A percentile compares a stretch with the other conserved stretches of the same genome.
Evolutionary conservation across 2,888 invertebrate genomes (phyloP).

Genomic region (Prenolepis imparis): DNA sequence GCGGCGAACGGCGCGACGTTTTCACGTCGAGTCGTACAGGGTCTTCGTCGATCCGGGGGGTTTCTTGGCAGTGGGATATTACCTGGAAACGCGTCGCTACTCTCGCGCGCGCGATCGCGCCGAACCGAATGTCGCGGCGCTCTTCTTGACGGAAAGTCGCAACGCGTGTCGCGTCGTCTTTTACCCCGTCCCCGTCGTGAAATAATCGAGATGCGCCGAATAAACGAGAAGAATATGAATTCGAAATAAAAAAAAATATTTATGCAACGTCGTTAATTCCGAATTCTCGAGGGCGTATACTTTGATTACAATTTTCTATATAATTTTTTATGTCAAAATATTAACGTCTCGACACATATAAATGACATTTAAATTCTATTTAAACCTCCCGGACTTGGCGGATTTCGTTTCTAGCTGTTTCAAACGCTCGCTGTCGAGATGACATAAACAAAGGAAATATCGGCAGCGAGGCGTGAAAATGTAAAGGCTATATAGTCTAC

Average conservation of each 20-base stretch:
- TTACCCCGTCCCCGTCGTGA: background rate
- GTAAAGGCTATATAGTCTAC: background rate
- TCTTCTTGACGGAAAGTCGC: constrained; percentile 29
- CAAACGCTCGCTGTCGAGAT: background rate
- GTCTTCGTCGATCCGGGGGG: constrained; percentile 52
- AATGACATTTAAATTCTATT: constrained; percentile 45
- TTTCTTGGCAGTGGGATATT: constrained; percentile 68
- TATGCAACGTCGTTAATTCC: background rate
- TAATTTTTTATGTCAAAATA: background rate
- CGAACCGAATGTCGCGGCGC: constrained; percentile 34
- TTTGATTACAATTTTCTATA: background rate
- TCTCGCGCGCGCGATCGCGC: constrained; percentile 59
- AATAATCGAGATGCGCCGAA: background rate
- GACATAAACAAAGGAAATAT: constrained; percentile 33
- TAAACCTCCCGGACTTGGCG: constrained; percentile 36
- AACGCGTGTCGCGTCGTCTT: background rate
- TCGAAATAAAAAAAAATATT: background rate
- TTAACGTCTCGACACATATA: constrained; percentile 14
- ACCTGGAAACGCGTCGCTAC: constrained; percentile 69
- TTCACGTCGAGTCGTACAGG: constrained; percentile 82
- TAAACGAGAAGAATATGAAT: background rate
- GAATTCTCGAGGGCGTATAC: too few relatives aligned
- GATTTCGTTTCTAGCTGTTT: constrained; percentile 22
- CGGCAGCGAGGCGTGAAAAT: constrained; percentile 7
- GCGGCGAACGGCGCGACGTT: constrained; percentile 77